Percentiles rank a stretch among this genome's conserved stretches.
Conservation (phyloP, 2,797 vertebrate species). For the Crotalus adamanteus region DNA sequence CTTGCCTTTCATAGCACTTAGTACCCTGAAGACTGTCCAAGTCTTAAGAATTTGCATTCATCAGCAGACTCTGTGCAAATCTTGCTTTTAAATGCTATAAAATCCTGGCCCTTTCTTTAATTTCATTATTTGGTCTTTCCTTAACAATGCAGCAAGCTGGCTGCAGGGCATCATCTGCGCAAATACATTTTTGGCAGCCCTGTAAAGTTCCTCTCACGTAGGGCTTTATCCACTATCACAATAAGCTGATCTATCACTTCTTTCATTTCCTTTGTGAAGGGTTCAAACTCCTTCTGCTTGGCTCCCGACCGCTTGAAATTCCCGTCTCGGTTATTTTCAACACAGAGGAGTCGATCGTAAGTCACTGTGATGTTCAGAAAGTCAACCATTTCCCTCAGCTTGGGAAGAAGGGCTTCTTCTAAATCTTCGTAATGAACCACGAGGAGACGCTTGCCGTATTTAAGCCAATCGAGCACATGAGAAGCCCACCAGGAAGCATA, state of each 20-base stretch:
- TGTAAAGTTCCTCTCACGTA: slow-evolving; percentile 83
- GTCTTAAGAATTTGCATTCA: slow-evolving; percentile 34
- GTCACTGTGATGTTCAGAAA: slow-evolving; percentile 85
- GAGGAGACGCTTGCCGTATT: slow-evolving; percentile 82
- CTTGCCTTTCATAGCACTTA: slow-evolving; percentile 38
- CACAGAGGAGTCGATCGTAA: slow-evolving; percentile 88
- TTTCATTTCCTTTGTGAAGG: slow-evolving; percentile 89
- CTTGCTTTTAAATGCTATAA: slow-evolving; percentile 23
- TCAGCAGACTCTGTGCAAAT: slow-evolving; percentile 39
- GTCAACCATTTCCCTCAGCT: slow-evolving; percentile 80
- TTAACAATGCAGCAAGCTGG: not conserved
- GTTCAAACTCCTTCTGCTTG: slow-evolving; percentile 79
- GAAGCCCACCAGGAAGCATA: slow-evolving; percentile 97
- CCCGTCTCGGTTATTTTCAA: slow-evolving; percentile 90
- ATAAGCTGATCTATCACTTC: slow-evolving; percentile 84
- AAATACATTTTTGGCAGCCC: slow-evolving; percentile 88
- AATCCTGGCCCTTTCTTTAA: not conserved
- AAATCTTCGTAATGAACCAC: slow-evolving; percentile 93
- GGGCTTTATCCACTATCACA: slow-evolving; percentile 82
- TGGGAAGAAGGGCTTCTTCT: slow-evolving; percentile 79
- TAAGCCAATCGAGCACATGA: slow-evolving; percentile 90
- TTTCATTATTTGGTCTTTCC: not conserved
- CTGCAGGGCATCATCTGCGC: slow-evolving; percentile 83
- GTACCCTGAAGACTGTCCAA: slow-evolving; percentile 28
- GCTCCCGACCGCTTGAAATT: slow-evolving; percentile 85